Conservation (phyloP, 1,140 invertebrate genomes). For the Helicorthomorpha holstii region DNA sequence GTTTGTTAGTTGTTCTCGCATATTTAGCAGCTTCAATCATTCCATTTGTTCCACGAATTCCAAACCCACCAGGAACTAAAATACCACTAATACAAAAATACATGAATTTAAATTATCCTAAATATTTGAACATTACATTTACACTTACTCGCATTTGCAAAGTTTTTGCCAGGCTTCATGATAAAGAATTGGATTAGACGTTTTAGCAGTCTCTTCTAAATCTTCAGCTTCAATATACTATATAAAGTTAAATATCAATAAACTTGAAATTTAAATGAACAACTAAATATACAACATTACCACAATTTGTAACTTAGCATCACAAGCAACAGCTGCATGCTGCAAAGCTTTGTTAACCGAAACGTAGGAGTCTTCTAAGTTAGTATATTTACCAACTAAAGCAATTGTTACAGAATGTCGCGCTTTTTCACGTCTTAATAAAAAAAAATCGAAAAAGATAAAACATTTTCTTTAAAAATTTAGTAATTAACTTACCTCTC, state of each 20-base stretch:
- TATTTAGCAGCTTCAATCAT: slow-evolving; percentile 87
- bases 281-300: slow-evolving; percentile 23
- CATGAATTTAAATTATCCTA: neutral
- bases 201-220: slow-evolving; percentile 56
- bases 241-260: slow-evolving; percentile 15
- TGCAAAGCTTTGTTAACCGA: slow-evolving; percentile 89
- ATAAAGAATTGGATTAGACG: slow-evolving; percentile 59
- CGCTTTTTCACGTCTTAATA: slow-evolving; percentile 48
- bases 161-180: slow-evolving; percentile 87
- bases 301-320: slow-evolving; percentile 64
- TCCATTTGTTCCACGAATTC: slow-evolving; percentile 84
- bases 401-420: slow-evolving; percentile 72
- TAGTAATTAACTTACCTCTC: slow-evolving; percentile 32
- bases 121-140: neutral
- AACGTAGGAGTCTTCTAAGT: slow-evolving; percentile 87
- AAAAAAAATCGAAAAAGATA: slow-evolving; percentile 5
- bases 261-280: slow-evolving; percentile 1
- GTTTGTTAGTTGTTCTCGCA: slow-evolving; percentile 75
- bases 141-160: slow-evolving; percentile 59
- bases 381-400: slow-evolving; percentile 98
- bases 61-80: slow-evolving; percentile 94
- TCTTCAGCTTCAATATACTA: slow-evolving; percentile 80
- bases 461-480: neutral
- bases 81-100: slow-evolving; percentile 50
- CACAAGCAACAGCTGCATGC: slow-evolving; percentile 69